Conservation (phyloP, 2,888 invertebrate species). For the Drosophila flavopinicola region DNA sequence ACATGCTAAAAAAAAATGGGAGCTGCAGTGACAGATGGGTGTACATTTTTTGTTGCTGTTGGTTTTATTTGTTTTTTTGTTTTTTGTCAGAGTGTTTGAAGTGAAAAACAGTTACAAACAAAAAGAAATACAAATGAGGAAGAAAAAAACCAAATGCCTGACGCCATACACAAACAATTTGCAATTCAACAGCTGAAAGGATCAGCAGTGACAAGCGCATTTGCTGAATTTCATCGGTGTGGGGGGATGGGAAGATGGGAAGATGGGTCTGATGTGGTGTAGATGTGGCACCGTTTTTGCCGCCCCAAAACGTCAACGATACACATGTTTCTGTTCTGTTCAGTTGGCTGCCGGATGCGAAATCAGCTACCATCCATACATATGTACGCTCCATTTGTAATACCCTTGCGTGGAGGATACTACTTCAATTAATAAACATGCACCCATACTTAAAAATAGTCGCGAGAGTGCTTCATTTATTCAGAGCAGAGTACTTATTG, state of each 20-base stretch:
- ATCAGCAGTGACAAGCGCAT: conserved; percentile 79
- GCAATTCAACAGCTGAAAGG: conserved; percentile 80
- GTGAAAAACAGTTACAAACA: conserved; percentile 19
- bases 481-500: not conserved
- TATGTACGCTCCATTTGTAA: conserved; percentile 24
- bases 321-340: conserved; percentile 50
- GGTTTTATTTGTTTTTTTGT: no score
- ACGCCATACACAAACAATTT: conserved; percentile 79
- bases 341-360: conserved; percentile 7
- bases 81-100: conserved; percentile 44
- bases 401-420: conserved; percentile 21
- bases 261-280: no score
- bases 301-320: conserved; percentile 29
- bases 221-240: conserved; percentile 44
- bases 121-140: conserved; percentile 18
- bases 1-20: conserved; percentile 45
- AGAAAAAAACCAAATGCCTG: conserved; percentile 53
- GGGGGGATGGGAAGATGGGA: conserved; percentile 1
- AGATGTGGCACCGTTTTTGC: conserved; percentile 13
- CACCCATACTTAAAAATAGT: not conserved
- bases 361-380: conserved; percentile 46
- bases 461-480: not conserved
- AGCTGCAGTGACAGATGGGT: conserved; percentile 75
- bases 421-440: not conserved
- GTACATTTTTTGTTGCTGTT: conserved; percentile 78